Percentiles rank a stretch among this genome's conserved stretches.
phyloP scores from a whole-genome alignment of 2,888 invertebrate species.

The Mythimna ferrago region DNA sequence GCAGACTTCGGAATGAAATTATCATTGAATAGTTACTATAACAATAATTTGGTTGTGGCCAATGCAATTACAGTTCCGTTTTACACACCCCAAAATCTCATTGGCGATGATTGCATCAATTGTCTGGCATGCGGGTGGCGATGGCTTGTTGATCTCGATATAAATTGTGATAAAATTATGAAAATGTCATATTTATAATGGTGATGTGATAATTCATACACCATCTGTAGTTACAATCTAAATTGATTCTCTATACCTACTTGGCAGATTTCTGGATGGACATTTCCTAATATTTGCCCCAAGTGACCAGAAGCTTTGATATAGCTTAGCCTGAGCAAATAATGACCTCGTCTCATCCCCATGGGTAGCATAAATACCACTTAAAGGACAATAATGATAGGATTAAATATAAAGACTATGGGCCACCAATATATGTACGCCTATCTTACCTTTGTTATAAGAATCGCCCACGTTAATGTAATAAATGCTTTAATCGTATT shows the following conservation, averaged over 20 bases:
- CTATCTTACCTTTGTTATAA: background rate
- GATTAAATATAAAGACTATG: background rate
- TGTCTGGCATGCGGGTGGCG: conserved; percentile 88
- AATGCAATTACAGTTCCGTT: conserved; percentile 88
- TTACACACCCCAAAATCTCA: conserved; percentile 88
- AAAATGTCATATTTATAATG: conserved; percentile 73
- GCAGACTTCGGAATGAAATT: conserved; percentile 82
- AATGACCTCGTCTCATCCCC: background rate
- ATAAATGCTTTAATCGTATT: no score
- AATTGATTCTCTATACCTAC: conserved; percentile 38
- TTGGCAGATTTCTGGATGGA: background rate
- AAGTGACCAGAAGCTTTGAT: background rate
- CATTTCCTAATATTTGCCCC: background rate
- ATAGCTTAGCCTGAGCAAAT: background rate
- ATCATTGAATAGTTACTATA: conserved; percentile 88
- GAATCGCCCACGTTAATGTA: background rate
- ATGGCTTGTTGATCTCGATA: conserved; percentile 87
- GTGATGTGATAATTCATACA: conserved; percentile 76
- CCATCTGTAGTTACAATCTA: conserved; percentile 64
- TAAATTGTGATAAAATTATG: conserved; percentile 86
- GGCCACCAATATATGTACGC: background rate
- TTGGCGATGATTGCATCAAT: conserved; percentile 90
- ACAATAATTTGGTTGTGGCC: conserved; percentile 87
- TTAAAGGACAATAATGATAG: background rate
- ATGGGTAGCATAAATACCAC: background rate